phyloP scores from a whole-genome alignment of 2,888 invertebrate genomes.

The Eledone cirrhosa region DNA sequence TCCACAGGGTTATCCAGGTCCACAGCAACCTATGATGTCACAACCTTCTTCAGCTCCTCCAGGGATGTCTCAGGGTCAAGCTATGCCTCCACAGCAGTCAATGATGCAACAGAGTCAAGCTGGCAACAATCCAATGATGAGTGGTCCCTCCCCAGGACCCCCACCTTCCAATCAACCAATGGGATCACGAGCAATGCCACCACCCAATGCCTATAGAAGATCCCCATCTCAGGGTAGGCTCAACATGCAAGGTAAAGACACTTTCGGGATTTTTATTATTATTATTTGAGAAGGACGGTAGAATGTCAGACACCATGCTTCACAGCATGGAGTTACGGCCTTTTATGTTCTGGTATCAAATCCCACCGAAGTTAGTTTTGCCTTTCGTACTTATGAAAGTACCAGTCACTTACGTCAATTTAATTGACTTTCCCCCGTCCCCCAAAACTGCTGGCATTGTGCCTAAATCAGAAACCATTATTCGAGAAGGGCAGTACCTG shows the following conservation, averaged over 20 bases:
- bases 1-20: conserved; percentile 8
- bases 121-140: conserved; percentile 5
- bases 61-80: conserved; percentile 22
- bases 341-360: too few species aligned
- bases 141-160: conserved; percentile 12
- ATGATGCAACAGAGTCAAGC: conserved; percentile 37
- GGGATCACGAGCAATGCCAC: conserved; percentile 39
- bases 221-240: conserved; percentile 33
- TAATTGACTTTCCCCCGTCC: too few species aligned
- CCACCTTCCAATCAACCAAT: conserved; percentile 33
- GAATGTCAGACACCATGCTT: too few species aligned
- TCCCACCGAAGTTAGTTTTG: too few species aligned
- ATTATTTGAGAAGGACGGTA: too few species aligned
- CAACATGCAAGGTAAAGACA: conserved; percentile 23
- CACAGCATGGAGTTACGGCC: too few species aligned
- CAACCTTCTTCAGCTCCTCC: conserved; percentile 19
- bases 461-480: too few species aligned
- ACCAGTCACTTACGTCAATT: too few species aligned
- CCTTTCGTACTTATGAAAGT: too few species aligned
- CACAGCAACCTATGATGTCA: conserved; percentile 20
- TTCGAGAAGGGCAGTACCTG: too few species aligned
- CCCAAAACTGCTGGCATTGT: too few species aligned
- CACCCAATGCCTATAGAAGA: conserved; percentile 42
- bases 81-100: conserved; percentile 32
- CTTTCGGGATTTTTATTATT: too few species aligned